Conservation (phyloP, 2,113 vertebrate genomes). For the Triplophysa dalaica region DNA sequence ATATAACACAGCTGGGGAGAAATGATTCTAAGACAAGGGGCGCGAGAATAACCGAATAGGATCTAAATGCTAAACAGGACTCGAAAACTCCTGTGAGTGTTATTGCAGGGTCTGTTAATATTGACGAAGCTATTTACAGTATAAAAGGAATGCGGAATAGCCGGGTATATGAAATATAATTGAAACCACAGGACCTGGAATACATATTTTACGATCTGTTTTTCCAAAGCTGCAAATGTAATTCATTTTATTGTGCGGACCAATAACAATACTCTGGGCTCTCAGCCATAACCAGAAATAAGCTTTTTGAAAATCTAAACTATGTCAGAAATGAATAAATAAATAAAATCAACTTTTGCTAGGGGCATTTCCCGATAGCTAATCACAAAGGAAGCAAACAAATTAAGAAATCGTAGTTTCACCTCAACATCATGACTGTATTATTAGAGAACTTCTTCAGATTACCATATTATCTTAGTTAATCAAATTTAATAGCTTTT, state of each 20-base stretch:
- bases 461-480: conserved; percentile 27
- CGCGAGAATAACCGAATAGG: not conserved
- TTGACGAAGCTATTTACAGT: conserved; percentile 20
- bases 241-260: conserved; percentile 29
- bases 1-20: not conserved
- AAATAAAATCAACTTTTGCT: not conserved
- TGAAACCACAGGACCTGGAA: conserved; percentile 27
- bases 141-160: conserved; percentile 16
- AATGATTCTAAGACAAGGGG: conserved; percentile 19
- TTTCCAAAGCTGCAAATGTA: conserved; percentile 33
- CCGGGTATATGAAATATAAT: conserved; percentile 8
- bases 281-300: conserved; percentile 27
- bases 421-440: conserved; percentile 2
- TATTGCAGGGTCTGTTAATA: not conserved
- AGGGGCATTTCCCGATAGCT: conserved; percentile 1
- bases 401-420: conserved; percentile 15
- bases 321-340: conserved; percentile 15
- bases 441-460: conserved; percentile 21
- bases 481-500: conserved; percentile 43
- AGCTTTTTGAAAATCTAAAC: conserved; percentile 3
- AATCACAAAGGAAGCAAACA: conserved; percentile 21
- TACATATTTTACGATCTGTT: conserved; percentile 13
- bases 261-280: conserved; percentile 35
- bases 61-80: conserved; percentile 9
- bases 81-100: not conserved